Conservation (phyloP, 2,888 invertebrate species). For the Platycnemis pennipes region DNA sequence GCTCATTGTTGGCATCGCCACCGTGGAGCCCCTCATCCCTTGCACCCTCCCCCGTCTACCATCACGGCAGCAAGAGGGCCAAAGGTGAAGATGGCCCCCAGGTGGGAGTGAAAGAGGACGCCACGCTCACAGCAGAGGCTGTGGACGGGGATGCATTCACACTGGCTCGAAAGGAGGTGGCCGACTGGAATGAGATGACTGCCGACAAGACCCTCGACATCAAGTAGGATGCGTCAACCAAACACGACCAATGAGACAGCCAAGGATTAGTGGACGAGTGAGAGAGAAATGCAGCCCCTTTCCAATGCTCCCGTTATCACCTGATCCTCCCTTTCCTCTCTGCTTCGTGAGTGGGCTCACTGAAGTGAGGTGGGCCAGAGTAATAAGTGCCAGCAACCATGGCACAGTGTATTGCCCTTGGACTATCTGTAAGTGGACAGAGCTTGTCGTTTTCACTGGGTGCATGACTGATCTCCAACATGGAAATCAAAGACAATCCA, state of each 20-base stretch:
- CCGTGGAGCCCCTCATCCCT: slow-evolving; percentile 26
- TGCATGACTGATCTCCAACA: slow-evolving; percentile 46
- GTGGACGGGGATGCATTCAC: not conserved
- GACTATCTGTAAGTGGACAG: not conserved
- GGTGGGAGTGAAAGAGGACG: not conserved
- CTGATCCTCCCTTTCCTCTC: not conserved
- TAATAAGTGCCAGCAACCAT: not conserved
- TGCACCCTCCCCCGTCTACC: slow-evolving; percentile 44
- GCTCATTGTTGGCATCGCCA: slow-evolving; percentile 21
- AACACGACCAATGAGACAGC: not conserved
- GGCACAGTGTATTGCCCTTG: not conserved
- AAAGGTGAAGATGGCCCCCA: slow-evolving; percentile 29
- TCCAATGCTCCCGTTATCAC: not conserved
- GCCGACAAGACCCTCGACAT: slow-evolving; percentile 1
- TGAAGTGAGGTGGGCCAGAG: not conserved
- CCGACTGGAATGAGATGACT: slow-evolving; percentile 49
- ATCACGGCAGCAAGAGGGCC: slow-evolving; percentile 22
- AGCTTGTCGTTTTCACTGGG: slow-evolving; percentile 34
- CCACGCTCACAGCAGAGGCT: not conserved
- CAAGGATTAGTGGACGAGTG: not conserved
- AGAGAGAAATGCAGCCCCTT: not conserved
- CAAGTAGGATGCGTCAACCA: not conserved
- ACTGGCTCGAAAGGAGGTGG: slow-evolving; percentile 29
- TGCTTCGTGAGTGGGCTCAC: not conserved
- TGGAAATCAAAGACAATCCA: slow-evolving; percentile 50